These are phyloP conservation scores for Amaurobius ferox DNA, from an alignment of 2,888 invertebrate species.

Conservation along the genomic window DNA sequence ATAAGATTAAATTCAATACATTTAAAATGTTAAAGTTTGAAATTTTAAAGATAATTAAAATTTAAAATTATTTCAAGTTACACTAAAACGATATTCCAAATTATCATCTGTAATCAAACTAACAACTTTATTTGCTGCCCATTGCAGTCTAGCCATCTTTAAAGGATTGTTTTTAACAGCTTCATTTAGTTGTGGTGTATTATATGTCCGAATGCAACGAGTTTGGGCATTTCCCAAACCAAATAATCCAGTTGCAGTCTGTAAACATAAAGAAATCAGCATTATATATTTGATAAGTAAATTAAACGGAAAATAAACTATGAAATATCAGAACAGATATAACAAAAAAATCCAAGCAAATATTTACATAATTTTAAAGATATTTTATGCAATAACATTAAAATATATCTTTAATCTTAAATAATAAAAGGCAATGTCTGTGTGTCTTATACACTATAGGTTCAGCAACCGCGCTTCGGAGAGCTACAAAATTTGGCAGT, in stretches of 20 bases:
- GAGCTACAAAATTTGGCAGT: too few species aligned
- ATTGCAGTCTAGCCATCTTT: constrained; percentile 92
- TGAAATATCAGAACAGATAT: not conserved
- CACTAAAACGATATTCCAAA: constrained; percentile 86
- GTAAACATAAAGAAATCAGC: constrained; percentile 76
- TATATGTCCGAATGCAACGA: constrained; percentile 95
- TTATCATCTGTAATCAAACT: constrained; percentile 97
- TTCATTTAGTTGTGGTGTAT: constrained; percentile 90
- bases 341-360: not conserved
- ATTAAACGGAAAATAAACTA: too few species aligned
- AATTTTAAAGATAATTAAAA: not conserved
- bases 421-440: too few species aligned
- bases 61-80: constrained; percentile 42
- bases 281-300: too few species aligned
- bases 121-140: constrained; percentile 95
- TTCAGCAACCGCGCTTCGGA: too few species aligned
- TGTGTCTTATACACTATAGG: too few species aligned
- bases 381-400: too few species aligned
- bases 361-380: not conserved
- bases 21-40: too few species aligned
- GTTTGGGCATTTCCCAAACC: constrained; percentile 98
- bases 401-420: too few species aligned
- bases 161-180: constrained; percentile 83
- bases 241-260: constrained; percentile 91
- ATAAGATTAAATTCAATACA: not conserved